A percentile compares a stretch with the other conserved stretches of the same genome.
phyloP scores from a whole-genome alignment of 2,113 vertebrate species.

The Phylloscopus whistleri region DNA sequence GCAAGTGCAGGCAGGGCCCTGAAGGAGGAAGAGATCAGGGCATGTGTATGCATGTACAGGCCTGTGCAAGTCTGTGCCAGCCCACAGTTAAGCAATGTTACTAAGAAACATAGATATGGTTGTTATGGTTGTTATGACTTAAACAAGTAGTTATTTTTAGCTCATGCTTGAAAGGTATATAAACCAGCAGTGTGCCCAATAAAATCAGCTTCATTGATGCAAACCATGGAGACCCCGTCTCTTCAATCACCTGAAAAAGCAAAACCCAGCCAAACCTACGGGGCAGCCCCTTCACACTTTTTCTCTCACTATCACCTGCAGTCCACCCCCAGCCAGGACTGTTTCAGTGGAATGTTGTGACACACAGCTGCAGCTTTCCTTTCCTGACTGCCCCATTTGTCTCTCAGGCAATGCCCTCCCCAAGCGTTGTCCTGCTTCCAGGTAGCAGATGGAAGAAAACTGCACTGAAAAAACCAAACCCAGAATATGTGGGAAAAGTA shows the following conservation, averaged over 20 bases:
- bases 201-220: background rate
- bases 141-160: background rate
- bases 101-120: background rate
- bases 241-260: background rate
- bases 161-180: background rate
- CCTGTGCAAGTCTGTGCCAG: background rate
- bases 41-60: background rate
- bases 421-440: background rate
- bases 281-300: background rate
- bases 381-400: background rate
- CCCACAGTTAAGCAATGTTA: background rate
- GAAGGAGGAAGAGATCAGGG: background rate
- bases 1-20: background rate
- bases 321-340: accelerated
- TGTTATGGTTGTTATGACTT: background rate
- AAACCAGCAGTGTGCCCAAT: background rate
- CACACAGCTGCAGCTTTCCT: background rate
- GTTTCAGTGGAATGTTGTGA: background rate
- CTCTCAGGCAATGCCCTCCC: background rate
- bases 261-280: background rate
- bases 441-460: background rate
- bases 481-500: background rate
- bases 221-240: background rate
- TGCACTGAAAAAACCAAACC: background rate
- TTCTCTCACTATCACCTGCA: accelerated